phyloP scores from a whole-genome alignment of 2,113 vertebrate genomes.

The Carlito syrichta region DNA sequence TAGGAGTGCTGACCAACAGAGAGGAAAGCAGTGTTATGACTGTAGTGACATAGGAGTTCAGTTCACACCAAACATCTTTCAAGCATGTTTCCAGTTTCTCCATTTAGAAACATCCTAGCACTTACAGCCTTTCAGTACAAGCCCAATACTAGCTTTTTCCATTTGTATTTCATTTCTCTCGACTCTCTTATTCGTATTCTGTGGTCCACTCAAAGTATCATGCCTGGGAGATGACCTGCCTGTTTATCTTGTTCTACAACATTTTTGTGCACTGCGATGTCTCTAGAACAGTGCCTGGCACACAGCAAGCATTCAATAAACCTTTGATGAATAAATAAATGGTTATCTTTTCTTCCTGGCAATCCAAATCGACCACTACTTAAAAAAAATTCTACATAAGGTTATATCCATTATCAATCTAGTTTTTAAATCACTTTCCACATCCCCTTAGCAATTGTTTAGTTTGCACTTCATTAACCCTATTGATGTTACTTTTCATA shows the following conservation, averaged over 20 bases:
- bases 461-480: neutral
- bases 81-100: neutral
- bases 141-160: neutral
- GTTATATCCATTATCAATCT: neutral
- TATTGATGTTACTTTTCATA: neutral
- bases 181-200: neutral
- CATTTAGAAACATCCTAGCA: neutral
- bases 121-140: neutral
- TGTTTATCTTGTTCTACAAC: neutral
- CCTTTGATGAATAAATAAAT: neutral
- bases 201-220: neutral
- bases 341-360: neutral
- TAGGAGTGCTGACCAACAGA: neutral
- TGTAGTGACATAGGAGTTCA: neutral
- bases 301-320: neutral
- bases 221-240: neutral
- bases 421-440: conserved; percentile 1
- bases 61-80: neutral
- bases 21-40: neutral
- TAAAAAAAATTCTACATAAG: neutral
- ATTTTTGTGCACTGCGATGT: neutral
- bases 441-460: neutral
- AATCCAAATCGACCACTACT: neutral
- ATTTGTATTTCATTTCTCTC: neutral
- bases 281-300: neutral